Conservation (phyloP, 2,797 vertebrate species). For the Mastacembelus armatus region DNA sequence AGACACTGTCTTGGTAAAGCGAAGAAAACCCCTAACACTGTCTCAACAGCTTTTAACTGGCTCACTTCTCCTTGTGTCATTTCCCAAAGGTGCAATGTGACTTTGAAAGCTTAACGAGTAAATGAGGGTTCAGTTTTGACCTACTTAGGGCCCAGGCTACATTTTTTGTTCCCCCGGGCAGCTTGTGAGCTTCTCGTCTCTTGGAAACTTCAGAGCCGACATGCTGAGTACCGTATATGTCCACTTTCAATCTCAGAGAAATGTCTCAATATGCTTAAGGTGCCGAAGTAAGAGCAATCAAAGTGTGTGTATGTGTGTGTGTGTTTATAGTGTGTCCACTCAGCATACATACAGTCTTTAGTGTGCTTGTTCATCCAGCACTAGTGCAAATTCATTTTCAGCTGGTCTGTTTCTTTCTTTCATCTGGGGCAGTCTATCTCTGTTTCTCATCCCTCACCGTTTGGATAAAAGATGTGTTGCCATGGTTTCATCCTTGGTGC, state of each 20-base stretch:
- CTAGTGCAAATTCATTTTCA: conserved; percentile 83
- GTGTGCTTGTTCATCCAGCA: conserved; percentile 81
- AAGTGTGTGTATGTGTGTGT: conserved; percentile 63
- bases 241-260: conserved; percentile 49
- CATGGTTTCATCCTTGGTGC: conserved; percentile 80
- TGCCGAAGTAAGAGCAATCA: conserved; percentile 75
- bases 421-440: conserved; percentile 60
- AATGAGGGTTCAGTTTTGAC: conserved; percentile 73
- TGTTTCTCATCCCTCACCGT: conserved; percentile 57
- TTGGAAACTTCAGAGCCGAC: conserved; percentile 64
- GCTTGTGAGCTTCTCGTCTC: conserved; percentile 62
- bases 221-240: conserved; percentile 61
- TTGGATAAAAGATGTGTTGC: conserved; percentile 75
- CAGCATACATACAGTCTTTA: conserved; percentile 76
- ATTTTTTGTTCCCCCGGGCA: conserved; percentile 56
- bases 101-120: conserved; percentile 75
- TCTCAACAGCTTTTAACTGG: conserved; percentile 74
- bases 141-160: conserved; percentile 70
- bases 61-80: conserved; percentile 65
- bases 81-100: conserved; percentile 78
- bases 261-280: conserved; percentile 75
- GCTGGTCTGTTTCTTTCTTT: conserved; percentile 75
- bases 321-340: conserved; percentile 77
- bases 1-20: conserved; percentile 71
- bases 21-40: conserved; percentile 65